Percentiles rank a stretch among this genome's conserved stretches.
Conservation (phyloP, 1,140 invertebrate species). For the Diorhabda sublineata region DNA sequence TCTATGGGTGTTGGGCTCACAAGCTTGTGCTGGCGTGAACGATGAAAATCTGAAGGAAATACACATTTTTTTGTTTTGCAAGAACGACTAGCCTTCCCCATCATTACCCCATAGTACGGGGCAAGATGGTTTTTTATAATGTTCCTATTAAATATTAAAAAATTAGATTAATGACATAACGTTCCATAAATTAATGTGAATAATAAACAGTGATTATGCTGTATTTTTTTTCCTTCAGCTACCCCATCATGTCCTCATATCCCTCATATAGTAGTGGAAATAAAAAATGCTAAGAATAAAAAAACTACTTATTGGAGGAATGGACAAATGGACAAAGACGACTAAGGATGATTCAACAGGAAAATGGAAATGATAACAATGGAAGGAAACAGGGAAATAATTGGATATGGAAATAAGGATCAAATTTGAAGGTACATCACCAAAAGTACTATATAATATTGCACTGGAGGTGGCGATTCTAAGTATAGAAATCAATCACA, state of each 20-base stretch:
- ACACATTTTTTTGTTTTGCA: neutral
- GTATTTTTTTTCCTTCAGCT: neutral
- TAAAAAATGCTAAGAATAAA: too few relatives aligned
- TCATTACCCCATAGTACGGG: neutral
- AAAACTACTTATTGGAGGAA: too few relatives aligned
- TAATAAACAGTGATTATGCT: neutral
- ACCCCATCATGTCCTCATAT: neutral
- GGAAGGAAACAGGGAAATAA: too few relatives aligned
- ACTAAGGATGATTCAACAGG: too few relatives aligned
- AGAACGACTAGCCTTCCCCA: neutral
- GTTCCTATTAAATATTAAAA: neutral
- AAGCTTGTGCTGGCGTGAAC: neutral
- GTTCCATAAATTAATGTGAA: neutral
- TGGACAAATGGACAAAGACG: too few relatives aligned
- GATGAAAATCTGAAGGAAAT: neutral
- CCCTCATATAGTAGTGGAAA: too few relatives aligned
- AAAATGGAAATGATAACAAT: too few relatives aligned
- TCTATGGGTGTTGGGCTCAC: neutral
- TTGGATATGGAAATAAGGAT: too few relatives aligned
- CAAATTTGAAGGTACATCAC: too few relatives aligned
- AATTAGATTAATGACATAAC: neutral
- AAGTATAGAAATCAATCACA: too few relatives aligned
- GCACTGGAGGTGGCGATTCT: too few relatives aligned
- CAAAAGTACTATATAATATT: too few relatives aligned
- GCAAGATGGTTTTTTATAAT: neutral